phyloP scores from a whole-genome alignment of 2,888 invertebrate species.

The Sipha maydis region DNA sequence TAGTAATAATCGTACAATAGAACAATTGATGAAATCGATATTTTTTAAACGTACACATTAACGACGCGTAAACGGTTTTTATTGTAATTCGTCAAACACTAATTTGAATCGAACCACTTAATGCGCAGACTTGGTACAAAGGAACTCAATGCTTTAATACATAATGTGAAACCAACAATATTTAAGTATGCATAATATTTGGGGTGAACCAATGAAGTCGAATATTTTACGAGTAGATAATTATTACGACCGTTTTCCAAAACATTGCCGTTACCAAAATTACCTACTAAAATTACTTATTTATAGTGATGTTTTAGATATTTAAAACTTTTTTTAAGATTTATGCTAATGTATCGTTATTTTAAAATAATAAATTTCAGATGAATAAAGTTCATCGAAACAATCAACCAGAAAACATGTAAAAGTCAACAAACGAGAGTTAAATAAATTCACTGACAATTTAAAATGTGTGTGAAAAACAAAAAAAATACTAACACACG shows the following conservation, averaged over 20 bases:
- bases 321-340: neutral
- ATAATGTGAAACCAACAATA: neutral
- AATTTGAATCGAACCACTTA: neutral
- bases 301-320: neutral
- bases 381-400: neutral
- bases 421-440: too few species aligned
- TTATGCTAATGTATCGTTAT: neutral
- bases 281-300: neutral
- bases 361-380: neutral
- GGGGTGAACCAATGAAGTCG: neutral
- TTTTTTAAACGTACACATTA: too few species aligned
- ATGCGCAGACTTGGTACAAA: neutral
- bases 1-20: too few species aligned
- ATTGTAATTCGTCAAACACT: neutral
- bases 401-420: neutral
- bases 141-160: neutral
- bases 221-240: neutral
- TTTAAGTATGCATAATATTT: neutral
- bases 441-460: too few species aligned
- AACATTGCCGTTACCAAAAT: neutral
- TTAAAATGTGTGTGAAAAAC: too few species aligned
- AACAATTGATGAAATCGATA: too few species aligned
- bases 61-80: neutral
- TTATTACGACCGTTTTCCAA: neutral
- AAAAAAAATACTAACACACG: neutral